Evolutionary conservation across 2,797 vertebrate species (phyloP).

Genomic region (Botia kubotai): DNA sequence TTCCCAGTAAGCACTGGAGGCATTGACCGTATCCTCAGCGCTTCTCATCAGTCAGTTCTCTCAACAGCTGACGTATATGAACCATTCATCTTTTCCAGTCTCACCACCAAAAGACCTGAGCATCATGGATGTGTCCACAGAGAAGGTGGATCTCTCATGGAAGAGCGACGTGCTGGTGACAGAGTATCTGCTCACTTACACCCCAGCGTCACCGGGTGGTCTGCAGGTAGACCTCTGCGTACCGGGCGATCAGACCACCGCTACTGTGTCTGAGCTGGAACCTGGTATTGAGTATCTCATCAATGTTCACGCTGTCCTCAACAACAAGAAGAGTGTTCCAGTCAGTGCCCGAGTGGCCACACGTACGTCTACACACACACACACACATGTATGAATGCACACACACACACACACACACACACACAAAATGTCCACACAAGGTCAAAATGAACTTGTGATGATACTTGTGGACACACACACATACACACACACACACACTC

Average conservation of each 20-base stretch:
- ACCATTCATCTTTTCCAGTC: conserved; percentile 74
- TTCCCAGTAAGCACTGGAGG: conserved; percentile 13
- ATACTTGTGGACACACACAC: too few relatives aligned
- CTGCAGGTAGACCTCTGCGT: conserved; percentile 86
- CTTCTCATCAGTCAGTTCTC: not conserved
- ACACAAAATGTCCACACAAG: too few relatives aligned
- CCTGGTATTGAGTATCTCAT: conserved; percentile 93
- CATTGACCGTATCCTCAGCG: not conserved
- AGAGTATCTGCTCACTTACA: conserved; percentile 86
- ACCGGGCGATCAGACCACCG: conserved; percentile 82
- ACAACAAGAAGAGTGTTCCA: conserved; percentile 89
- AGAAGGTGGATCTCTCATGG: conserved; percentile 90
- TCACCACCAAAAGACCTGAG: conserved; percentile 89
- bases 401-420: not conserved
- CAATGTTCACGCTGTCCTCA: conserved; percentile 90
- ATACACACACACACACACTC: too few relatives aligned
- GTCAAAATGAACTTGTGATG: too few relatives aligned
- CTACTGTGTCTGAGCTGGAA: conserved; percentile 88
- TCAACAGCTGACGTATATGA: conserved; percentile 1
- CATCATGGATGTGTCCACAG: conserved; percentile 83
- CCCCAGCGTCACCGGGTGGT: conserved; percentile 84
- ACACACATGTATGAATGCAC: not conserved
- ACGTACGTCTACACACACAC: conserved; percentile 70
- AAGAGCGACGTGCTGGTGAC: conserved; percentile 89
- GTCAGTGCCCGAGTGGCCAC: conserved; percentile 90